phyloP scores from a whole-genome alignment of 2,113 vertebrate genomes.

The Puntigrus tetrazona region DNA sequence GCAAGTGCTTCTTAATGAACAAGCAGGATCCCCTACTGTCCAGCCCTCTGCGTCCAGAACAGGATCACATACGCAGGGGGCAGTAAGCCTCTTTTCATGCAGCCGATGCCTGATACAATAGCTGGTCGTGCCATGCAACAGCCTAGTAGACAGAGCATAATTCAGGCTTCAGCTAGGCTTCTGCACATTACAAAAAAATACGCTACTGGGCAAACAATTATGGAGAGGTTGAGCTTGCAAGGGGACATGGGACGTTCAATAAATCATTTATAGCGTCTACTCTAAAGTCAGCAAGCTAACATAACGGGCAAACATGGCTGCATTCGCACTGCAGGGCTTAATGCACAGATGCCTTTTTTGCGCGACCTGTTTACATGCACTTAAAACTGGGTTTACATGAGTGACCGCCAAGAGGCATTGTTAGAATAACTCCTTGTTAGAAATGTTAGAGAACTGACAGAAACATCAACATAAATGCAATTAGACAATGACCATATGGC shows the following conservation, averaged over 20 bases:
- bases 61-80: slow-evolving; percentile 11
- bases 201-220: background rate
- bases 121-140: background rate
- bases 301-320: slow-evolving; percentile 41
- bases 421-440: background rate
- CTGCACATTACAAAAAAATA: background rate
- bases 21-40: slow-evolving; percentile 47
- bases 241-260: background rate
- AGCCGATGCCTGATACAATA: slow-evolving; percentile 10
- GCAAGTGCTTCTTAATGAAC: slow-evolving; percentile 57
- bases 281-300: background rate
- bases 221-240: background rate
- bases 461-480: background rate
- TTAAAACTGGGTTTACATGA: background rate
- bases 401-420: background rate
- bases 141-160: slow-evolving; percentile 14
- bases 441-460: background rate
- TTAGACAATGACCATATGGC: background rate
- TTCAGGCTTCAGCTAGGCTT: background rate
- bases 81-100: slow-evolving; percentile 30
- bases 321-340: background rate
- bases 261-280: slow-evolving; percentile 26
- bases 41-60: background rate
- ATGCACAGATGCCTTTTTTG: background rate
- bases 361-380: background rate